These are phyloP conservation scores for Choloepus didactylus DNA, from an alignment of 2,797 vertebrate genomes.

Conservation along the genomic window DNA sequence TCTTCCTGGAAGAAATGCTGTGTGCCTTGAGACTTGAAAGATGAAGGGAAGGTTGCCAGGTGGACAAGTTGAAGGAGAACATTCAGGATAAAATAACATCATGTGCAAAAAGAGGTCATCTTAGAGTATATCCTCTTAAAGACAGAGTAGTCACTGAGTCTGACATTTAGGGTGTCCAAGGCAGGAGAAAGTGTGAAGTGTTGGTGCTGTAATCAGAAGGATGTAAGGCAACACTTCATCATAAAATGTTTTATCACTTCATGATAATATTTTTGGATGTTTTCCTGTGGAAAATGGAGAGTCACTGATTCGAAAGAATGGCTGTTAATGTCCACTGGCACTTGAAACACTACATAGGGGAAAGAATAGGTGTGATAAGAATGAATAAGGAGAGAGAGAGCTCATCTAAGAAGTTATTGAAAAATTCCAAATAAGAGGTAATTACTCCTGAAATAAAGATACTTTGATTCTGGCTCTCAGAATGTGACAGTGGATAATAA, in stretches of 20 bases:
- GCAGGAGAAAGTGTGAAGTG: fast-evolving
- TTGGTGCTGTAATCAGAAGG: background rate
- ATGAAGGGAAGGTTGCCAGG: background rate
- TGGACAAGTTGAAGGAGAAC: background rate
- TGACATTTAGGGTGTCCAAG: background rate
- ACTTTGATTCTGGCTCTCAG: background rate
- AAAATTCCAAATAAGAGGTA: background rate
- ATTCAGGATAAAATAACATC: background rate
- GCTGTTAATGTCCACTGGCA: background rate
- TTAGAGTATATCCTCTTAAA: background rate
- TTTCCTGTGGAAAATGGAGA: background rate
- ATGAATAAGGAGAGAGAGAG: background rate
- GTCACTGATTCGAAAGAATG: background rate
- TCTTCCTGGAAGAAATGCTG: background rate
- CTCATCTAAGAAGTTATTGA: background rate
- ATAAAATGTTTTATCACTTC: background rate
- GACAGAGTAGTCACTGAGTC: background rate
- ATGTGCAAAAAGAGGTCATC: background rate
- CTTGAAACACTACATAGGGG: background rate
- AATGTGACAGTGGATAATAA: background rate
- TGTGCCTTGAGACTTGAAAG: background rate
- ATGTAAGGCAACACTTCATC: background rate
- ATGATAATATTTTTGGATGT: background rate
- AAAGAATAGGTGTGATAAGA: fast-evolving
- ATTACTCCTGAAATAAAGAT: background rate